phyloP scores from a whole-genome alignment of 2,797 vertebrate species.

The Pantherophis alleghaniensis region DNA sequence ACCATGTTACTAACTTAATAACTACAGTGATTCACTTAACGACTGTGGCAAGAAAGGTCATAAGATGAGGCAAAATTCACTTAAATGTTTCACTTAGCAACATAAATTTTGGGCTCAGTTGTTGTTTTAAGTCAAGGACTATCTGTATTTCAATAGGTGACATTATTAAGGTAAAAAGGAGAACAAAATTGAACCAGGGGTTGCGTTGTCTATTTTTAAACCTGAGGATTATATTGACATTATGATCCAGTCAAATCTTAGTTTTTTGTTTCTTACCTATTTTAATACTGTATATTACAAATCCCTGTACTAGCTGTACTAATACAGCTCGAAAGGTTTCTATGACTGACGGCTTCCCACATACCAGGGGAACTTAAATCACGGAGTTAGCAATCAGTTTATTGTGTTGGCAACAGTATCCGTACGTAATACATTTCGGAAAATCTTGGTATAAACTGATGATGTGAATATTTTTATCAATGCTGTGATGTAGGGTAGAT shows the following conservation, averaged over 20 bases:
- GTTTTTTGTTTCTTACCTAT: background rate
- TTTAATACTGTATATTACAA: background rate
- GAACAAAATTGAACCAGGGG: background rate
- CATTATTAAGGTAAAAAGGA: background rate
- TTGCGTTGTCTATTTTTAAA: background rate
- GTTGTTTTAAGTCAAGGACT: background rate
- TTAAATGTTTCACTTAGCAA: background rate
- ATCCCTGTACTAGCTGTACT: background rate
- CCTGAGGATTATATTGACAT: background rate
- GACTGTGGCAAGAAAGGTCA: background rate
- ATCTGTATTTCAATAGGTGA: background rate
- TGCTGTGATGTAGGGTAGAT: background rate
- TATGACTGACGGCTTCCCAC: background rate
- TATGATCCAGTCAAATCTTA: background rate
- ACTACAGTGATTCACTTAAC: background rate
- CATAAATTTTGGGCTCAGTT: background rate
- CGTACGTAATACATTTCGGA: background rate
- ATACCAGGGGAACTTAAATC: background rate
- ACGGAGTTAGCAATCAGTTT: background rate
- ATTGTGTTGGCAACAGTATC: background rate
- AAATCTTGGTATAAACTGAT: background rate
- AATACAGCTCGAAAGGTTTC: background rate
- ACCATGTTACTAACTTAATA: background rate
- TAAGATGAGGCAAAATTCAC: background rate
- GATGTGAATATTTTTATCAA: background rate